Evolutionary conservation across 2,888 invertebrate species (phyloP), one percentile per base, ranked within the genome.

Genomic region (Chymomyza amoena): DNA sequence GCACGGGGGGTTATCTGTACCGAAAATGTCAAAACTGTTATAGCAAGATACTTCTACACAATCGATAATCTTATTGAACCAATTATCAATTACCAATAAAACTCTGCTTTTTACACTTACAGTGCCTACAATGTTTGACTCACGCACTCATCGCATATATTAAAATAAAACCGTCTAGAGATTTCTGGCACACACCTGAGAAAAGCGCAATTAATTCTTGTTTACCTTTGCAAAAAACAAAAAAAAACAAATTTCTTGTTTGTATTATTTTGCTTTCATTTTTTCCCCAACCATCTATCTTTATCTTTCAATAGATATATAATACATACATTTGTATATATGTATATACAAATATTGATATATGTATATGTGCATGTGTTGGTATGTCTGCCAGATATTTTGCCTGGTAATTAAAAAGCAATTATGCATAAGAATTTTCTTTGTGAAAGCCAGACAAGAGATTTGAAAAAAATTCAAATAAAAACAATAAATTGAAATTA

Each of bases 331-430:
- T 36, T 16, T 18, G 39, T 7, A 15, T 56, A 18, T 50, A 51
- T 68, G 18, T 66, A 18, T 20, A 39, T 66, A 52, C 25, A 25
- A 20, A n/a, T n/a, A n/a, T n/a, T n/a, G 28, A 6, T 61, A 64
- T 61, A 16, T 64, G 52, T 65, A 50, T 61, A 7, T 16, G 15
- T 45, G 25, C 64, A 60, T 65, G 45, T 63, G 63, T 73, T 45
- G 20, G 59, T 28, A 61, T 32, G 70, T 54, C n/a, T 63, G 16
- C 15, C 28, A 18, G 54, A 18, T 54, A 16, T 16, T 54, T 54
- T 54, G 52, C 60, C 54, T 66, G 76, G 76, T 78, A 75, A 84
- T 80, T 80, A 78, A 80, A 84, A 80, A 81, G 71, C 80, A 84
- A 80, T 80, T 84, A 81, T 84, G 81, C 79, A 73, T 75, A 73